phyloP scores from a whole-genome alignment of 2,888 invertebrate species.

The Epistrophe eligans region DNA sequence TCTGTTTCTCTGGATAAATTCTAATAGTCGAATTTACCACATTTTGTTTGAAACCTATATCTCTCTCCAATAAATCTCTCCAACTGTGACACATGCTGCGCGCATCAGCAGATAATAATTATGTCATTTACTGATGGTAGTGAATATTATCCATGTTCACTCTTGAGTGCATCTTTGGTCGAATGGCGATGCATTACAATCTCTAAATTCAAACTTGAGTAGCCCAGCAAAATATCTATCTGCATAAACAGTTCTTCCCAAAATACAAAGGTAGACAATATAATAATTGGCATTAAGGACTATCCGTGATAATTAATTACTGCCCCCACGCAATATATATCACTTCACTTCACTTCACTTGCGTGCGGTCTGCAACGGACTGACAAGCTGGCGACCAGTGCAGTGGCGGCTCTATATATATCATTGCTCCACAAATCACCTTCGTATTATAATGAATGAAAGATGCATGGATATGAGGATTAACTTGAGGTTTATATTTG shows the following conservation, averaged over 20 bases:
- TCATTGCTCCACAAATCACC: conserved; percentile 30
- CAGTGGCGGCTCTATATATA: conserved; percentile 15
- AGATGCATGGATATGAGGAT: conserved; percentile 2
- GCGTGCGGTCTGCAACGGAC: conserved; percentile 36
- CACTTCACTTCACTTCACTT: conserved; percentile 30
- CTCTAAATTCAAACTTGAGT: conserved; percentile 20
- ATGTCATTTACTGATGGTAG: conserved; percentile 21
- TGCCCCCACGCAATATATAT: conserved; percentile 32
- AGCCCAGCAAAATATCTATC: not conserved
- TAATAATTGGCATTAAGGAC: conserved; percentile 58
- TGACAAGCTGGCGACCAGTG: conserved; percentile 28
- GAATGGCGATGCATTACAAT: conserved; percentile 15
- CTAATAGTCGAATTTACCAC: not conserved
- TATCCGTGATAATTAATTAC: conserved; percentile 66
- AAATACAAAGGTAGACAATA: conserved; percentile 18
- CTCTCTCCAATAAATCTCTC: not conserved
- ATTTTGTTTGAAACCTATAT: not conserved
- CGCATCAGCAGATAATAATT: conserved; percentile 43
- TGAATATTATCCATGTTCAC: conserved; percentile 30
- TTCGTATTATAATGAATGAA: not conserved
- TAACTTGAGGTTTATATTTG: conserved; percentile 13
- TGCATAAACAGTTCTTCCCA: not conserved
- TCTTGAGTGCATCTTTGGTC: conserved; percentile 51
- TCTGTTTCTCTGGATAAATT: not conserved
- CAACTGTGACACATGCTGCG: conserved; percentile 29